Percentiles rank a stretch among this genome's conserved stretches.
These are phyloP conservation scores for Platyscapa corneri DNA, from an alignment of 1,140 invertebrate genomes.

Conservation along the genomic window DNA sequence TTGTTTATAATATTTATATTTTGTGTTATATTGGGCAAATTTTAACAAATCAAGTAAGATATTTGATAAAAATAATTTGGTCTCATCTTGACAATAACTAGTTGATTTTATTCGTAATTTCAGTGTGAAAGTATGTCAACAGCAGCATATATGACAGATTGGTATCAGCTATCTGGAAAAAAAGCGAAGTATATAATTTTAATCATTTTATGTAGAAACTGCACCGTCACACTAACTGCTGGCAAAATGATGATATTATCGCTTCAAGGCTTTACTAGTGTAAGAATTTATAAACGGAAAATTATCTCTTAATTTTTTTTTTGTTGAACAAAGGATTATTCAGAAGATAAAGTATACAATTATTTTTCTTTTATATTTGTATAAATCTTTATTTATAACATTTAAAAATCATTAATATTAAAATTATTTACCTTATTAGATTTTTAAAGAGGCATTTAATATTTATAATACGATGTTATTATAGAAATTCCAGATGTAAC, in stretches of 20 bases:
- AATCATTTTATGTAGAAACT: slow-evolving; percentile 53
- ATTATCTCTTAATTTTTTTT: too few species aligned
- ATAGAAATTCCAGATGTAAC: too few species aligned
- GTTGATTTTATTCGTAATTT: background rate
- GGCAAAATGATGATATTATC: slow-evolving; percentile 56
- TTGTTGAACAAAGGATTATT: too few species aligned
- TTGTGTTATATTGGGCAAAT: slow-evolving; percentile 55
- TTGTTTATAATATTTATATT: slow-evolving; percentile 55
- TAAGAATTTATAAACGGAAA: slow-evolving; percentile 34
- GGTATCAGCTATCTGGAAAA: slow-evolving; percentile 56
- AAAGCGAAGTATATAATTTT: slow-evolving; percentile 52
- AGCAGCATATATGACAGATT: slow-evolving; percentile 49
- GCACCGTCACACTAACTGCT: slow-evolving; percentile 54
- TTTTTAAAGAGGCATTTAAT: too few species aligned
- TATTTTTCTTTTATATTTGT: too few species aligned
- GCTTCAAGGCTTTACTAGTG: slow-evolving; percentile 55
- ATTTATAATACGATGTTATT: too few species aligned
- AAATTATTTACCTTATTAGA: too few species aligned
- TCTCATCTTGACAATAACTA: background rate
- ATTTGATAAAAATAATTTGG: background rate
- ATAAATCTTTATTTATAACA: too few species aligned
- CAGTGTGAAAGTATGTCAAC: slow-evolving; percentile 45
- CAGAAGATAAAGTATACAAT: too few species aligned
- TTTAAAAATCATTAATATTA: too few species aligned
- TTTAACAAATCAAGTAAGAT: slow-evolving; percentile 47